Evolutionary conservation across 1,140 invertebrate genomes (phyloP), one percentile per base, ranked within the genome.

Genomic region (Drosophila sulfurigaster): DNA sequence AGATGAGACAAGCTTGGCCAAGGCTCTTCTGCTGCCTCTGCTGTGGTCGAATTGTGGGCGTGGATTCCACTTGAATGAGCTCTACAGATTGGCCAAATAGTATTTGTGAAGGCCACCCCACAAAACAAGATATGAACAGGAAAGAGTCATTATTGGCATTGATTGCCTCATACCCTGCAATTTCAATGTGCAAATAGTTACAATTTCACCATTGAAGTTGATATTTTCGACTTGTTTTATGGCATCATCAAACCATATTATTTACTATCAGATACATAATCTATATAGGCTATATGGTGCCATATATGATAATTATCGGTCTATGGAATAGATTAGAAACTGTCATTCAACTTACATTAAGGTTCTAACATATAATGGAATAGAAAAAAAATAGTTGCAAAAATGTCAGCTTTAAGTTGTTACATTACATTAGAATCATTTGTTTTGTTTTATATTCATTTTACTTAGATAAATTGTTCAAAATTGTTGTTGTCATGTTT

Each of bases 21-120:
- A 63, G 66, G 51, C 49, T 43, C n/a, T 16, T 38, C 48, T 38
- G 16, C 6, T 10, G n/a, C 41, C 35, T 16, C 6, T 10, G n/a
- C 59, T 45, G 16, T 41, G 60, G 59, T 56, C 10, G 56, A 51
- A 13, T 71, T 72, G 54, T 38, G 63, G 41, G 49, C 32, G 51
- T 51, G 59, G 30, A 45, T 60, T 28, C 65, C 64, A 54, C 65
- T 32, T 69, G 25, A 72, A 43, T 45, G 64, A 48, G n/a, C 54
- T 32, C 16, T 43, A 30, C 11, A 60, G 43, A 60, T 67, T 78
- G 38, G 58, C 64, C 32, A 52, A 56, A 38, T 13, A 6, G 11
- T 64, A 43, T 52, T 67, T 67, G 38, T 68, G 63, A 83, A 79
- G 63, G 65, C 25, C 41, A 54, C 5, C 20, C 20, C 20, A 25